Evolutionary conservation across 2,113 vertebrate species (phyloP).

Genomic region (Rhabdornis inornatus): DNA sequence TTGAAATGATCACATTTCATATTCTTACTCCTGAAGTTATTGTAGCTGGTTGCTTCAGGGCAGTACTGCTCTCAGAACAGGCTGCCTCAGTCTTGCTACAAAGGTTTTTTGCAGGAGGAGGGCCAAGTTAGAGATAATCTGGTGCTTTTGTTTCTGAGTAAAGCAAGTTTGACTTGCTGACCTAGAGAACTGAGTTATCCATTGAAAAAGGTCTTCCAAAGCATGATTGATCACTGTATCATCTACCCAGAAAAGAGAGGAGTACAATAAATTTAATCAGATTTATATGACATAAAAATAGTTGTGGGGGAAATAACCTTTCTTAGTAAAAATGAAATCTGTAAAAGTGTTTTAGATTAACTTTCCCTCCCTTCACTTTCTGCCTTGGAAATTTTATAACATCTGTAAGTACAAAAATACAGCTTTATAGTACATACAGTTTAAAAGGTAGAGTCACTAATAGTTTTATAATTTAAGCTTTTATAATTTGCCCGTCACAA

Average conservation of each 20-base stretch:
- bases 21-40: not conserved
- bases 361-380: not conserved
- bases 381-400: slow-evolving; percentile 54
- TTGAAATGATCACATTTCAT: not conserved
- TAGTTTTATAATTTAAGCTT: slow-evolving; percentile 61
- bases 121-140: not conserved
- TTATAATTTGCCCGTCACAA: slow-evolving; percentile 30
- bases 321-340: not conserved
- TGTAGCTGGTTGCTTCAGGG: slow-evolving; percentile 3
- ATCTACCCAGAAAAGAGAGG: not conserved
- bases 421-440: slow-evolving; percentile 49
- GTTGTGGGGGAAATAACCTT: not conserved
- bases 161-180: slow-evolving; percentile 15
- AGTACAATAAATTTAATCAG: not conserved
- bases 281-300: slow-evolving; percentile 1
- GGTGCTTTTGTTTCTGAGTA: slow-evolving; percentile 9
- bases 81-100: not conserved
- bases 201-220: slow-evolving; percentile 57
- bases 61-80: not conserved
- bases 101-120: not conserved
- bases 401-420: slow-evolving; percentile 46
- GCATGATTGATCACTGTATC: not conserved
- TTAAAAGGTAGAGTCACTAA: slow-evolving; percentile 39
- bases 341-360: not conserved
- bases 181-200: slow-evolving; percentile 16